Conservation (phyloP, 2,888 invertebrate genomes). For the Tipula unca region DNA sequence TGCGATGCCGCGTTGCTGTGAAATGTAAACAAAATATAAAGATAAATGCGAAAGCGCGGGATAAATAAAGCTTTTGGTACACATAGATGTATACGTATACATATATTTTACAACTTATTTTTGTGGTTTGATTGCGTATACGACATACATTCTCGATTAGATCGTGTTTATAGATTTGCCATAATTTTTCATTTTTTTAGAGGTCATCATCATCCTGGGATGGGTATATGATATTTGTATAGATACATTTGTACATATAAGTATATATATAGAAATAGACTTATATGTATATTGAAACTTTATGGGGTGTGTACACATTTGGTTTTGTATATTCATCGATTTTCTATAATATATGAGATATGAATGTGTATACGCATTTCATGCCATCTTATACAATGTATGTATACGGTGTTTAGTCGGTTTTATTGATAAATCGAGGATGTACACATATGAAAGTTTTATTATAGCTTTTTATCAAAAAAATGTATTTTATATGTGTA, state of each 20-base stretch:
- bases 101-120: no score
- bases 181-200: background rate
- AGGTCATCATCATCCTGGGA: background rate
- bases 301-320: background rate
- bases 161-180: background rate
- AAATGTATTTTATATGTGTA: no score
- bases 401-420: background rate
- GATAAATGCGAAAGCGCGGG: background rate
- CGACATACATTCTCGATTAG: background rate
- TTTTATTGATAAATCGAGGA: background rate
- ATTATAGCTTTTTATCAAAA: background rate
- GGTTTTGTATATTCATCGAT: background rate
- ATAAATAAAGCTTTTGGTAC: background rate
- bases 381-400: background rate
- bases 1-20: background rate
- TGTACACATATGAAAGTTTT: background rate
- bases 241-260: background rate
- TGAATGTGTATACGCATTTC: background rate
- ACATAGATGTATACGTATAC: background rate
- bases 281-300: background rate
- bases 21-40: background rate
- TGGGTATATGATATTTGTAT: no score
- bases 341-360: background rate
- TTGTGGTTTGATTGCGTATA: background rate
- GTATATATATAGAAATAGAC: background rate